Evolutionary conservation across 2,888 invertebrate genomes (phyloP).

Genomic region (Rhimphoctona megacephalus): DNA sequence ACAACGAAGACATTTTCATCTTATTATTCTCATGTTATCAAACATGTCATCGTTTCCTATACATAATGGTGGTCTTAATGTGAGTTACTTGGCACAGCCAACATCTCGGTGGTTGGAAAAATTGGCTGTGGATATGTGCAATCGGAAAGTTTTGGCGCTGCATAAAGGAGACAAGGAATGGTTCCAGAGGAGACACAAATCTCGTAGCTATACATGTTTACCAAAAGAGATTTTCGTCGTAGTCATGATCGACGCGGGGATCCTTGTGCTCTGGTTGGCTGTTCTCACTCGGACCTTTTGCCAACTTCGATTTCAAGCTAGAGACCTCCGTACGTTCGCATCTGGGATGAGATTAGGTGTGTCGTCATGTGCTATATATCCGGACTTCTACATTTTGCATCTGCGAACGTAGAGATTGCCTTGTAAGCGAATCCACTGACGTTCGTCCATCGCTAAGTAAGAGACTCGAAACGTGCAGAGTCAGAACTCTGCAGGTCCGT

Average conservation of each 20-base stretch:
- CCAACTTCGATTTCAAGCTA: constrained; percentile 75
- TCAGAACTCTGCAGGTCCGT: constrained; percentile 4
- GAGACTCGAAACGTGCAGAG: constrained; percentile 15
- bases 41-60: not conserved
- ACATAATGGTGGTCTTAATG: not conserved
- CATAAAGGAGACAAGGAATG: constrained; percentile 79
- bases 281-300: constrained; percentile 70
- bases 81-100: constrained; percentile 38
- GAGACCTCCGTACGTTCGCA: constrained; percentile 73
- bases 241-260: constrained; percentile 59
- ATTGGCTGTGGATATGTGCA: constrained; percentile 72
- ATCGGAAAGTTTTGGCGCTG: constrained; percentile 73
- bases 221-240: constrained; percentile 24
- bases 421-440: constrained; percentile 79
- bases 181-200: constrained; percentile 69
- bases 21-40: constrained; percentile 10
- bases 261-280: constrained; percentile 32
- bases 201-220: constrained; percentile 28
- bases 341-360: constrained; percentile 79
- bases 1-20: not conserved
- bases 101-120: constrained; percentile 28
- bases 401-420: constrained; percentile 79
- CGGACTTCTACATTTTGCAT: constrained; percentile 65
- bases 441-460: constrained; percentile 53
- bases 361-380: constrained; percentile 70